Base-by-base conservation (phyloP, 1,140 invertebrate genomes). In the Pseudomyrmex gracilis region DNA sequence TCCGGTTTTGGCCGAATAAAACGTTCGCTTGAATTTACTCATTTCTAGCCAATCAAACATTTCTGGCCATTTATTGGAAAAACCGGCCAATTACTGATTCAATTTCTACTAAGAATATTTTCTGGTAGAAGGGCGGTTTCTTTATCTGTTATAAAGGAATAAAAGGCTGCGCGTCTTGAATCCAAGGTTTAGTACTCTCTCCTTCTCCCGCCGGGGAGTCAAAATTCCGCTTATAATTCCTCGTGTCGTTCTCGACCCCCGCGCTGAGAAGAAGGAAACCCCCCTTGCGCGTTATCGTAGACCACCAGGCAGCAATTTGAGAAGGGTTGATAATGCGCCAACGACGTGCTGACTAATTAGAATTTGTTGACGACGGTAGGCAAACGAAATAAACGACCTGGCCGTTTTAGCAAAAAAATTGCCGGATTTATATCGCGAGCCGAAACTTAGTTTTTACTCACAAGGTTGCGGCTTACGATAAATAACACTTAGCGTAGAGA, bases 311-410 rank as follows among this genome's bases (percentile, higher is more conserved):
- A 83, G 58, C 85, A 67, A 73, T 86, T 86, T 78, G 78, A 70
- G 68, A 83, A 83, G 85, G 85, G 85, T 83, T 87, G 85, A 87
- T 86, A 86, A 86, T 83, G 53, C 85, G 70, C 24, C 57, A 47
- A 61, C 83, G 55, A 22, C 71, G 45, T 82, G 85, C 77, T 82
- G 85, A 87, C 84, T 87, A 87, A 87, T 87, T 87, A 87, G 85
- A 83, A 87, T 87, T 86, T 66, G 70, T 87, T 60, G 57, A 4
- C 63, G 3, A 51, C 64, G 58, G n/a, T 86, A 47, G 1, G 43
- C 53, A n/a, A 43, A 63, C 13, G 47, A 80, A 71, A 55, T 80
- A 80, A 70, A 60, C 22, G 22, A 34, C 34, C 66, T 12, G 43
- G 15, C 51, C 13, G 45, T 22, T 22, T 24, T 2, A 58, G 60